These are phyloP conservation scores for Pachyramphus minor DNA, from an alignment of 2,113 vertebrate species.

Conservation along the genomic window DNA sequence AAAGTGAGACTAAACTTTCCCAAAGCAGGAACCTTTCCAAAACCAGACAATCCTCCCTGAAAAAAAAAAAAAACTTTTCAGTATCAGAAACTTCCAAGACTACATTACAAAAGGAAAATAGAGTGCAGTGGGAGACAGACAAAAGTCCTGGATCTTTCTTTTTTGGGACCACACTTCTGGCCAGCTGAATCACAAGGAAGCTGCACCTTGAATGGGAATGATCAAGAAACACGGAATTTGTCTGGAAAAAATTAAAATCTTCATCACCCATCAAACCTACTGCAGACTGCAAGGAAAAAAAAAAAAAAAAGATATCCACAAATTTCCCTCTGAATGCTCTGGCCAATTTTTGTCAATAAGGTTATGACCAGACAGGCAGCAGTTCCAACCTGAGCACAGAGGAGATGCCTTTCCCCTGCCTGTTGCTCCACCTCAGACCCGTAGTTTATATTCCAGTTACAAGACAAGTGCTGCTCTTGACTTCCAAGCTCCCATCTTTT, in stretches of 20 bases:
- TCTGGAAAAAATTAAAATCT: neutral
- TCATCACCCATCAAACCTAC: neutral
- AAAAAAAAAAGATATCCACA: neutral
- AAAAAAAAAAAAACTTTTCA: neutral
- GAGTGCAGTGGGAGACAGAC: neutral
- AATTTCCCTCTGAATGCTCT: neutral
- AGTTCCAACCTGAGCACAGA: neutral
- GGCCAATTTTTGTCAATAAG: neutral
- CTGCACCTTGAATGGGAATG: neutral
- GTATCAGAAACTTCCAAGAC: neutral
- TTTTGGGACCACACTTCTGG: neutral
- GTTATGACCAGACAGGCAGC: neutral
- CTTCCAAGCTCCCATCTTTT: neutral
- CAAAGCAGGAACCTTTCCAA: neutral
- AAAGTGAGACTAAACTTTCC: neutral
- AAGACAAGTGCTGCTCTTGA: neutral
- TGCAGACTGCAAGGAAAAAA: neutral
- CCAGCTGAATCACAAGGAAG: neutral
- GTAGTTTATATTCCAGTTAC: neutral
- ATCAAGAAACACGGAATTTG: neutral
- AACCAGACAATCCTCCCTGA: neutral
- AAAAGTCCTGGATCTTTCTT: neutral
- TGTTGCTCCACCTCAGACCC: neutral
- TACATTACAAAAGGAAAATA: neutral
- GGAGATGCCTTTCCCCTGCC: neutral